Conservation (phyloP, 2,113 vertebrate species). For the Corydoras maculifer region DNA sequence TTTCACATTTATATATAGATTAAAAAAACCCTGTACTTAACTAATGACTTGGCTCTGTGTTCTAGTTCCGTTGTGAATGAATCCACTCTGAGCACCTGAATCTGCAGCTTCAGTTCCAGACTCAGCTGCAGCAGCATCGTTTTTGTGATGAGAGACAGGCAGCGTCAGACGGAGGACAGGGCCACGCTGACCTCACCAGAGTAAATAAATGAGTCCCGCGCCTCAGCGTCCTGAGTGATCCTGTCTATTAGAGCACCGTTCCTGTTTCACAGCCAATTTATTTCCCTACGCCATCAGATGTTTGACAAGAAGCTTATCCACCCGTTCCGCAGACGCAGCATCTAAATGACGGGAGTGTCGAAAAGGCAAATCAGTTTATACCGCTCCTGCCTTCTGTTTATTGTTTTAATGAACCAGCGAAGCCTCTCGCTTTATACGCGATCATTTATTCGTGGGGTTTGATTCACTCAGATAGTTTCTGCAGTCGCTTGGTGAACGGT, state of each 20-base stretch:
- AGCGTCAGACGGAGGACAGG: slow-evolving; percentile 18
- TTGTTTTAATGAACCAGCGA: neutral
- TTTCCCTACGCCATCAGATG: neutral
- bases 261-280: neutral
- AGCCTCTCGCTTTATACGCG: neutral
- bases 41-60: too few species aligned
- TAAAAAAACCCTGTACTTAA: too few species aligned
- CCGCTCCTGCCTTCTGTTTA: neutral
- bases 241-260: slow-evolving; percentile 11
- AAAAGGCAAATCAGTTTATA: neutral
- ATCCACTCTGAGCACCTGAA: slow-evolving; percentile 20
- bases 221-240: neutral
- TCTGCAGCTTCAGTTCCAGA: slow-evolving; percentile 8
- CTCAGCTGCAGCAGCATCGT: slow-evolving; percentile 22
- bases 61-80: too few species aligned
- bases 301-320: slow-evolving; percentile 33
- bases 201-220: slow-evolving; percentile 30
- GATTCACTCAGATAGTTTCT: neutral
- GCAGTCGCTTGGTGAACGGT: slow-evolving; percentile 24
- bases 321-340: neutral
- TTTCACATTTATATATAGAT: too few species aligned
- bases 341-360: neutral
- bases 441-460: neutral
- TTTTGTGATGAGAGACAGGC: slow-evolving; percentile 28
- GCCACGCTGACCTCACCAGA: slow-evolving; percentile 18